These are phyloP conservation scores for Melopsittacus undulatus DNA, from an alignment of 2,797 vertebrate species.

Conservation along the genomic window DNA sequence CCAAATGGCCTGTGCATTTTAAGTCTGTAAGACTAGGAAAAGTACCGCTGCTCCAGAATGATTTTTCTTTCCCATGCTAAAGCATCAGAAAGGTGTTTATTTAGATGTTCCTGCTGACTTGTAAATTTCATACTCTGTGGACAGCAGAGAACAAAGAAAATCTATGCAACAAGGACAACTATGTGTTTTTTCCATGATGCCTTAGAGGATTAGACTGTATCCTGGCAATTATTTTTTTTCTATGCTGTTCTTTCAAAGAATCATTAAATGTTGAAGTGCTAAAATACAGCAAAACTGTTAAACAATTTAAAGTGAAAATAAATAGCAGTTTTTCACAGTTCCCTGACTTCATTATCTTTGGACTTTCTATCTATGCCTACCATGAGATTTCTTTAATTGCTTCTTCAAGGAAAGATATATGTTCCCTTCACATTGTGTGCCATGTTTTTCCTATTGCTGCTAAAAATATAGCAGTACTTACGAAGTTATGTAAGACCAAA, in stretches of 20 bases:
- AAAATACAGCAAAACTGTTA: conserved; percentile 1
- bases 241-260: not conserved
- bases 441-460: not conserved
- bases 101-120: not conserved
- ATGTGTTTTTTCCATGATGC: not conserved
- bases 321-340: not conserved
- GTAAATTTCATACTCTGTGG: not conserved
- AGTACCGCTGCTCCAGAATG: not conserved
- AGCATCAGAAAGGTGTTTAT: not conserved
- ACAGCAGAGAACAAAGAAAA: not conserved
- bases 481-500: not conserved
- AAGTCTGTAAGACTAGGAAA: not conserved
- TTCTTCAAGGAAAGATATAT: not conserved
- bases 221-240: not conserved
- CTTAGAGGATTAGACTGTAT: not conserved
- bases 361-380: not conserved
- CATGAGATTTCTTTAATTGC: not conserved
- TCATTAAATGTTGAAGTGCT: not conserved
- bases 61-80: not conserved
- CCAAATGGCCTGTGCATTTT: not conserved
- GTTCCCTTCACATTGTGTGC: not conserved
- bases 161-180: not conserved
- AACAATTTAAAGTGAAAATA: not conserved
- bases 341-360: not conserved
- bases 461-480: not conserved